Evolutionary conservation across 2,113 vertebrate genomes (phyloP).

Genomic region (Callorhinus ursinus): DNA sequence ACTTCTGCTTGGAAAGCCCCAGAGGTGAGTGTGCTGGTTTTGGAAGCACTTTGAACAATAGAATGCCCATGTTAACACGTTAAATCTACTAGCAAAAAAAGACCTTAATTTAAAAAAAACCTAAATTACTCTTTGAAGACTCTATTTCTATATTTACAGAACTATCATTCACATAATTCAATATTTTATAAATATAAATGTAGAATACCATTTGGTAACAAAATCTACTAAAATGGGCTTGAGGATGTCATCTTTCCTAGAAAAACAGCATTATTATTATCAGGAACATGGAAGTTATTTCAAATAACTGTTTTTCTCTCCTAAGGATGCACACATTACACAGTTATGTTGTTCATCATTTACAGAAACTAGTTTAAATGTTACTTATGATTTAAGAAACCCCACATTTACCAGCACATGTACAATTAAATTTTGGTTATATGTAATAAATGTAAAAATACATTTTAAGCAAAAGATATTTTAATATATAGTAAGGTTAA

Average conservation of each 20-base stretch:
- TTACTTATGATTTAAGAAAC: background rate
- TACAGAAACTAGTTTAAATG: background rate
- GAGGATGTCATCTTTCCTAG: background rate
- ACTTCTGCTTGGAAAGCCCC: conserved; percentile 84
- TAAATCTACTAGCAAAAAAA: background rate
- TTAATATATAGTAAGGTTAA: conserved; percentile 2
- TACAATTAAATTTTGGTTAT: conserved; percentile 6
- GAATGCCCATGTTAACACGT: background rate
- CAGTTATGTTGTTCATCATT: background rate
- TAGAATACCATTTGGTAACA: background rate
- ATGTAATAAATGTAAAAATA: background rate
- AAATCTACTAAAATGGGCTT: background rate
- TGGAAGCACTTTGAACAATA: conserved; percentile 57
- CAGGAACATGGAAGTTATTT: background rate
- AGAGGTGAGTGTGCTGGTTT: conserved; percentile 68
- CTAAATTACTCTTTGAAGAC: background rate
- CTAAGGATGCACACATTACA: background rate
- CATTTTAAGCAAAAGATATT: background rate
- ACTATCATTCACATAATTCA: background rate
- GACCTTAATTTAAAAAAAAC: background rate
- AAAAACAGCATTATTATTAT: background rate
- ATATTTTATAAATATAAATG: conserved; percentile 2
- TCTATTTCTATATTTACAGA: background rate
- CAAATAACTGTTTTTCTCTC: background rate
- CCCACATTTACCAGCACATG: background rate